These are phyloP conservation scores for Pocillopora meandrina DNA, from an alignment of 92 coral and sea anemone genomes.

Conservation along the genomic window DNA sequence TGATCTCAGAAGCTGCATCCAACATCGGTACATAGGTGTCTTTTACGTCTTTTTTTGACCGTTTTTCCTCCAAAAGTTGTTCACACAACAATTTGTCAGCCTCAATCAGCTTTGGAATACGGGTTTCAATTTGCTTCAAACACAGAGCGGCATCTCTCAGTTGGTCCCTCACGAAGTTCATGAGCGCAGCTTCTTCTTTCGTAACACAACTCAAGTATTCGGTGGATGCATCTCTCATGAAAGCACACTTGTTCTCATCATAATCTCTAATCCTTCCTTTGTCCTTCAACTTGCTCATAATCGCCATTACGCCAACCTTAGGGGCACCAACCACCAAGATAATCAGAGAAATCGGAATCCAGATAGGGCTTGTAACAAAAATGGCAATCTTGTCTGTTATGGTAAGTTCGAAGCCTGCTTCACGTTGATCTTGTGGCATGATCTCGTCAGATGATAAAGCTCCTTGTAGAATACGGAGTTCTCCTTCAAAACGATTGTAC, in stretches of 20 bases:
- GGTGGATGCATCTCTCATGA: constrained; percentile 7
- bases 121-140: constrained; percentile 22
- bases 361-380: constrained; percentile 37
- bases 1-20: neutral
- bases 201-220: constrained; percentile 1
- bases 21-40: constrained; percentile 19
- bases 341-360: constrained; percentile 52
- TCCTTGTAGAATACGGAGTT: constrained; percentile 12
- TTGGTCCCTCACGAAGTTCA: constrained; percentile 14
- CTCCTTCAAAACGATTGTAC: constrained; percentile 12
- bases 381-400: constrained; percentile 15
- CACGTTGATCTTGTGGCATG: neutral
- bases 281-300: constrained; percentile 26
- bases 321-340: constrained; percentile 33
- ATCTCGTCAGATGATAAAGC: neutral
- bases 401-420: neutral
- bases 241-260: constrained; percentile 15
- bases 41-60: constrained; percentile 9
- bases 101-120: constrained; percentile 39
- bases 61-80: constrained; percentile 5
- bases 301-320: constrained; percentile 11
- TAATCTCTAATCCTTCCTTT: neutral
- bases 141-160: constrained; percentile 13
- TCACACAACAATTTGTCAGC: constrained; percentile 17
- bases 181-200: neutral